Evolutionary conservation across 2,113 vertebrate species (phyloP).

Genomic region (Protomyctophum bolini): DNA sequence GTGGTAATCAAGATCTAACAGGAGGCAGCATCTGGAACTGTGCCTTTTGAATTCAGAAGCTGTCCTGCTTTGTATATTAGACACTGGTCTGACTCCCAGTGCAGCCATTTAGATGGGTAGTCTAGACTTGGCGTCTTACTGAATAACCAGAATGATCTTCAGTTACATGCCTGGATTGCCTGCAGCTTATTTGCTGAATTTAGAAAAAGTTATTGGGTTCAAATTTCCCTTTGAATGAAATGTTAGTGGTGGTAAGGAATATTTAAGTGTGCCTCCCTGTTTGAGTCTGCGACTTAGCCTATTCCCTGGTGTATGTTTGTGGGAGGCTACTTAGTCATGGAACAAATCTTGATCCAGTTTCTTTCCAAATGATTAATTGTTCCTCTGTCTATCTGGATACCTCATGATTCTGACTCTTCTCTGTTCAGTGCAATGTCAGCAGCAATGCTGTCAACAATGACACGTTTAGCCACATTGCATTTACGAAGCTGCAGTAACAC

Average conservation of each 20-base stretch:
- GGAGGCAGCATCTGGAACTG: slow-evolving; percentile 4
- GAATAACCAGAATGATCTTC: not conserved
- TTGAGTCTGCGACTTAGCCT: not conserved
- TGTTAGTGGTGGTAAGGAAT: not conserved
- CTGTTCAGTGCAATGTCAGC: not conserved
- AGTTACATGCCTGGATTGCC: not conserved
- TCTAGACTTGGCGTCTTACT: not conserved
- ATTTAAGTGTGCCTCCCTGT: not conserved
- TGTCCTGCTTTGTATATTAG: not conserved
- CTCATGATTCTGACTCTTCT: slow-evolving; percentile 35
- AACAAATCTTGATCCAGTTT: slow-evolving; percentile 10
- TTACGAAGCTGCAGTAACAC: too few species aligned
- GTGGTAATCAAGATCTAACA: not conserved
- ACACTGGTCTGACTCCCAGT: not conserved
- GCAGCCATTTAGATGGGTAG: not conserved
- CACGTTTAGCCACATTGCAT: not conserved
- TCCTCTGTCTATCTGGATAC: slow-evolving; percentile 14
- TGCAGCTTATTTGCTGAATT: not conserved
- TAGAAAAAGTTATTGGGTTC: not conserved
- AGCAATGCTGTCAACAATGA: too few species aligned
- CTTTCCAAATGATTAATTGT: slow-evolving; percentile 28
- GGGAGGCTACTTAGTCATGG: not conserved
- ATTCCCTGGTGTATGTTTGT: not conserved
- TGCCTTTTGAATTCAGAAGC: not conserved
- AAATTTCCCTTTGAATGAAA: not conserved